These are phyloP conservation scores for Dryobota labecula DNA, from an alignment of 2,888 invertebrate species.

Conservation along the genomic window DNA sequence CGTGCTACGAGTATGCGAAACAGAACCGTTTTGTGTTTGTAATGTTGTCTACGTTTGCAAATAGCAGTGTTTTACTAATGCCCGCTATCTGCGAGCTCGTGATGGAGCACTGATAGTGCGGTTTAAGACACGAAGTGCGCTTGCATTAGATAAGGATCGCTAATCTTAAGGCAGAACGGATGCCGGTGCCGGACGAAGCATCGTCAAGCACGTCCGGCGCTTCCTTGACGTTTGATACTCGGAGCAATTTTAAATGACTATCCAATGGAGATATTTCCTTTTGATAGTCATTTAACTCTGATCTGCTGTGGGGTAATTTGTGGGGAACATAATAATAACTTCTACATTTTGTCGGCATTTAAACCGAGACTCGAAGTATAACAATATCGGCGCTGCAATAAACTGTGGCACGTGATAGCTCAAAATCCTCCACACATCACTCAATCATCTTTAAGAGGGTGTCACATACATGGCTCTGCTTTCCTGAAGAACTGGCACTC, in stretches of 20 bases:
- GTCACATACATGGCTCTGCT: constrained; percentile 3
- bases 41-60: background rate
- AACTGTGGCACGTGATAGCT: background rate
- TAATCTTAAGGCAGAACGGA: constrained; percentile 16
- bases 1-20: background rate
- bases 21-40: background rate
- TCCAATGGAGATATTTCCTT: background rate
- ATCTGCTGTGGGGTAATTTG: background rate
- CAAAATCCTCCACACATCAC: constrained; percentile 2
- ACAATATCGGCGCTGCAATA: background rate
- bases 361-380: background rate
- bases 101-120: constrained; percentile 27
- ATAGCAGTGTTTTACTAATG: constrained; percentile 21
- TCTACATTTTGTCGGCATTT: background rate
- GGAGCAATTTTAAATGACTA: background rate
- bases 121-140: constrained; percentile 11
- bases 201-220: constrained; percentile 6
- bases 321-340: background rate
- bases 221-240: background rate
- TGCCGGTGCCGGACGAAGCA: background rate
- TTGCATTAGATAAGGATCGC: constrained; percentile 25
- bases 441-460: constrained; percentile 11
- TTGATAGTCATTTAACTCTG: background rate
- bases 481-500: background rate
- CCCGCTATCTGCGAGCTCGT: constrained; percentile 13